Base-by-base conservation (phyloP, 2,888 invertebrate species). In the Napeogenes sylphis region DNA sequence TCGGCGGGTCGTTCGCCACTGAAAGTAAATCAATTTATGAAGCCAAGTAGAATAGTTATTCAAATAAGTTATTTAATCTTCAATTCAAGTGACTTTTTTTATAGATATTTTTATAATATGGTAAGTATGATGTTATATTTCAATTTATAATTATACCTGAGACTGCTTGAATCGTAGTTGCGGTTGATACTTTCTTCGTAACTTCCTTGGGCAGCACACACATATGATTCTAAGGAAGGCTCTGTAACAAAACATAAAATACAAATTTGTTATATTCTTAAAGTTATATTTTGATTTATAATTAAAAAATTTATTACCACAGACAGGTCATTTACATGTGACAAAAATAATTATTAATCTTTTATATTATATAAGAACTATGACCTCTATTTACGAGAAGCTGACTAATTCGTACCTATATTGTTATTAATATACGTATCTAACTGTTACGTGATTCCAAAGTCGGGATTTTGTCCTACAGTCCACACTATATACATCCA, bases 221-320 rank as follows among this genome's bases (percentile, higher is more conserved):
- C 97, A 98, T 65, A 98, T 89, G 75, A 98, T 96, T 79, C 97
- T 93, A 62, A 96, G 94, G 84, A 98, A 98, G 30, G 98, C 98
- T 86, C 98, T 97, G 94, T 32, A 94, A 90, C 85, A 85, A 84
- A 71, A 73, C 38, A 59, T 46, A 57, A 13, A 46, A 6, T 33
- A 14, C 38, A 51, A 10, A 14, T 35, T 12, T 12, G 38, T 54
- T 51, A 33, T 38, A 32, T n/a, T 58, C 3, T 51, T 1, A 21
- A 21, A 1, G 21, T 21, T 21, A 21, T 21, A 21, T 21, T 1
- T 21, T 21, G 21, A 21, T 21, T 21, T 21, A 21, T 21, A 21
- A 21, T 21, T 21, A 21, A 21, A 21, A 1, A 21, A 21, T 21
- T 21, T 21, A 21, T 21, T 21, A 21, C 21, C 21, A 21, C 21